Evolutionary conservation across 2,113 vertebrate genomes (phyloP), one percentile per base, ranked within the genome.

Genomic region (Campylomormyrus numenius): DNA sequence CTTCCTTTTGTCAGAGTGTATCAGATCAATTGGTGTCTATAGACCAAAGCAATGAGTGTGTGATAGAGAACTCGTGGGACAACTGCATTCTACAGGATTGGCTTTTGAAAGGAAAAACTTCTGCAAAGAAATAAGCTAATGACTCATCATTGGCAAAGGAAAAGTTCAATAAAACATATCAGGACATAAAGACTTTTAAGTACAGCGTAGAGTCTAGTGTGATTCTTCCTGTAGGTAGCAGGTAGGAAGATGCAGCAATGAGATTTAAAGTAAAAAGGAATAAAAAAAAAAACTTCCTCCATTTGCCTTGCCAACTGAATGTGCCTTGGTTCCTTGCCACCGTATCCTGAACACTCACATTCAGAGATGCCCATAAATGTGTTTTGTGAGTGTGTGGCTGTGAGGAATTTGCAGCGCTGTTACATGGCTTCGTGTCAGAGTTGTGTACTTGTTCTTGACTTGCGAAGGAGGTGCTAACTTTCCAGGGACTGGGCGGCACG

Each of bases 11-110:
- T 66, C 89, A 31, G 53, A 56, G 21, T 6, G 83, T 39, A 90
- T 46, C 19, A 90, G 53, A 90, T 66, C 89, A 90, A 70, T 87
- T 86, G 83, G 83, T 45, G 19, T 62, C 53, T 85, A 83, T 15
- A 39, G 56, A 86, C 74, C 3, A 42, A 90, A 66, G 62, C n/a
- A 19, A 39, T 50, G 35, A 21, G 52, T 21, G 45, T 49, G 53
- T 80, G 21, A 85, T 15, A 31, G 66, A n/a, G 45, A 85, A 86
- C 10, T 84, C 39, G 42, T 50, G 53, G 53, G 46, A 49, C 11
- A 1, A 19, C 49, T 48, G 5, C 19, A n/a, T 49, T 35, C 85
- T 3, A 24, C 11, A 17, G 35, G 31, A 53, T n/a, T 74, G 31
- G 19, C 31, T 90, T 80, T 90, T 46, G 56, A 49, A 70, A 50